These are phyloP conservation scores for Gymnodraco acuticeps DNA, from an alignment of 2,797 vertebrate species.

Conservation along the genomic window DNA sequence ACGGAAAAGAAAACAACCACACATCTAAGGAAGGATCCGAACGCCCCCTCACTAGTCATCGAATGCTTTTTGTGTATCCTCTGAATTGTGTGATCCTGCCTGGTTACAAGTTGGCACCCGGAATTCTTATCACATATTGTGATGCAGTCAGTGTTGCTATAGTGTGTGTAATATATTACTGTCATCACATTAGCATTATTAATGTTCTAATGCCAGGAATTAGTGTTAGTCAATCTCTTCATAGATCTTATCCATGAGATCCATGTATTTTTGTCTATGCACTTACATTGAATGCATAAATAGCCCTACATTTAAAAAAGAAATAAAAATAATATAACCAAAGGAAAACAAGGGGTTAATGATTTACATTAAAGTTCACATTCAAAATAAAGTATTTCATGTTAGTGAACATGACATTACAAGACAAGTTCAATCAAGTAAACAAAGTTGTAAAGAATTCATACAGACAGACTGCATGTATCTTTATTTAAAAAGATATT, in stretches of 20 bases:
- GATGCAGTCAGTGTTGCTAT: neutral
- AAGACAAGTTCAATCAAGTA: neutral
- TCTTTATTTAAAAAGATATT: neutral
- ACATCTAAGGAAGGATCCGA: conserved; percentile 4
- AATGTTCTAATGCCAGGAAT: neutral
- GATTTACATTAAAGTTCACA: too few species aligned
- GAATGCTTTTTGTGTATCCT: conserved; percentile 26
- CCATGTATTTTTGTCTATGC: neutral
- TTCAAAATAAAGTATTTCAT: too few species aligned
- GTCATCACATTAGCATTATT: conserved; percentile 1
- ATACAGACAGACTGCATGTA: neutral
- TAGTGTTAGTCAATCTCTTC: neutral
- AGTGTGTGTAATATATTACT: conserved; percentile 1
- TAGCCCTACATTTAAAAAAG: too few species aligned
- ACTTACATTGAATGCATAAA: neutral
- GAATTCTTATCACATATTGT: conserved; percentile 34
- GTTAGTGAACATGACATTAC: too few species aligned
- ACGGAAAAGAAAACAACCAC: conserved; percentile 30
- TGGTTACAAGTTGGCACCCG: neutral
- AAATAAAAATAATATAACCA: too few species aligned
- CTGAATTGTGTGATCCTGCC: conserved; percentile 30
- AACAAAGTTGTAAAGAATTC: neutral
- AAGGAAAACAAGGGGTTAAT: too few species aligned
- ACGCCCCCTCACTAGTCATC: conserved; percentile 33
- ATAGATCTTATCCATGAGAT: neutral